phyloP scores from a whole-genome alignment of 2,113 vertebrate genomes.

The Nannobrachium achirus region DNA sequence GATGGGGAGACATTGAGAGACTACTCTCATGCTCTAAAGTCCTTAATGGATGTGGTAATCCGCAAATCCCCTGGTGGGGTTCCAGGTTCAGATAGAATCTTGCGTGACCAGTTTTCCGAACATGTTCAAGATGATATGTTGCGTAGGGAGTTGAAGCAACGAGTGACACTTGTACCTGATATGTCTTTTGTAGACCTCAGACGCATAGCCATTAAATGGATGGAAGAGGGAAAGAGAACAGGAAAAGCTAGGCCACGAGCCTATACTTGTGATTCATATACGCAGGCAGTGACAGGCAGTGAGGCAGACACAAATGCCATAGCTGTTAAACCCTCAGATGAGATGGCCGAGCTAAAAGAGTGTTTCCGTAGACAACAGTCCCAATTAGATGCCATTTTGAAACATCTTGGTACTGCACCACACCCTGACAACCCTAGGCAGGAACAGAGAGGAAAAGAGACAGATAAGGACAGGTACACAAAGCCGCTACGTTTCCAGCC shows the following conservation, averaged over 20 bases:
- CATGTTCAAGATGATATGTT: conserved; percentile 15
- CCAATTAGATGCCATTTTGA: conserved; percentile 8
- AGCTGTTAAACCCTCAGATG: not conserved
- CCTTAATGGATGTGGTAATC: conserved; percentile 3
- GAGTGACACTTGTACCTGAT: too few species aligned
- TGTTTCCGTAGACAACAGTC: not conserved
- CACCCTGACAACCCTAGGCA: too few species aligned
- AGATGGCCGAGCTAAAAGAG: conserved; percentile 7
- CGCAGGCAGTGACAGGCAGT: too few species aligned
- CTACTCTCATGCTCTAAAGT: conserved; percentile 34
- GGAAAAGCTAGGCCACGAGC: not conserved
- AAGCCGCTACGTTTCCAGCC: not conserved
- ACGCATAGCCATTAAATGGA: conserved; percentile 11
- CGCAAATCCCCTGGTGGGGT: not conserved
- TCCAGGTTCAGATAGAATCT: not conserved
- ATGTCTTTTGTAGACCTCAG: conserved; percentile 5
- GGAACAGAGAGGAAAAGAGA: too few species aligned
- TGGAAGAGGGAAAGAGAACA: conserved; percentile 1
- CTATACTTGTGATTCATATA: not conserved
- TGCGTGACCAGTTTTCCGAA: conserved; percentile 29
- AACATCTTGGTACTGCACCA: not conserved
- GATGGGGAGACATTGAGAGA: conserved; percentile 16
- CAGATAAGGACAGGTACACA: too few species aligned
- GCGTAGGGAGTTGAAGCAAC: conserved; percentile 18
- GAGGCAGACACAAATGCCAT: not conserved